Evolutionary conservation across 1,140 invertebrate species (phyloP).

Genomic region (Drosophila jambulina): DNA sequence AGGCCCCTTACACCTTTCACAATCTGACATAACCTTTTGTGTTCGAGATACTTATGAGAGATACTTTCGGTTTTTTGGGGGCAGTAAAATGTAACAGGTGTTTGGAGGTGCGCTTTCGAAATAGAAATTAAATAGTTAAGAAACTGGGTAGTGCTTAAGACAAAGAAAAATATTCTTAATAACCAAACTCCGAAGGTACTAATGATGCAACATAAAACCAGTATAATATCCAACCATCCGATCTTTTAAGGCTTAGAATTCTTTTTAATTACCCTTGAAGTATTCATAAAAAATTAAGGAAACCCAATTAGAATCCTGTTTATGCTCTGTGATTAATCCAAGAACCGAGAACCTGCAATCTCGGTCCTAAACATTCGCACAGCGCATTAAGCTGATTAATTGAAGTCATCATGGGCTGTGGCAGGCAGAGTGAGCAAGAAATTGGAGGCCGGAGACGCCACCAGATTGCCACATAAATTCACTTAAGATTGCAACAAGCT

Average conservation of each 20-base stretch:
- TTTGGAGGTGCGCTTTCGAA: neutral
- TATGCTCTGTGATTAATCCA: conserved; percentile 31
- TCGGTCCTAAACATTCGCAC: conserved; percentile 55
- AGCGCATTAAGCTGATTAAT: conserved; percentile 75
- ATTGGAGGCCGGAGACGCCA: conserved; percentile 47
- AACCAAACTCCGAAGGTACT: neutral
- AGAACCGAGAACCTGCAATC: conserved; percentile 59
- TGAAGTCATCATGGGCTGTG: conserved; percentile 76
- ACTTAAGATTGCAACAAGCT: conserved; percentile 75
- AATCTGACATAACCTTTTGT: conserved; percentile 52
- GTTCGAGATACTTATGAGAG: neutral
- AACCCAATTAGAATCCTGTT: conserved; percentile 35
- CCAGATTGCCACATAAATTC: conserved; percentile 79
- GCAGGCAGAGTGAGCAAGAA: conserved; percentile 53
- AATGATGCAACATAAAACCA: too few relatives aligned
- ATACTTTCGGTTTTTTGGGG: conserved; percentile 27
- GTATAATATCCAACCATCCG: too few relatives aligned
- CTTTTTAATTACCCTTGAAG: neutral
- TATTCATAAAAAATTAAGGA: conserved; percentile 6
- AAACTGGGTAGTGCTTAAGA: neutral
- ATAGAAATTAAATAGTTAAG: too few relatives aligned
- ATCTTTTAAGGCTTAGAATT: too few relatives aligned
- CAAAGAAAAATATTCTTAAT: neutral
- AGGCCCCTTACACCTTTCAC: conserved; percentile 63
- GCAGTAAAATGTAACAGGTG: conserved; percentile 9